phyloP scores from a whole-genome alignment of 2,888 invertebrate species.

The Pherbina coryleti region DNA sequence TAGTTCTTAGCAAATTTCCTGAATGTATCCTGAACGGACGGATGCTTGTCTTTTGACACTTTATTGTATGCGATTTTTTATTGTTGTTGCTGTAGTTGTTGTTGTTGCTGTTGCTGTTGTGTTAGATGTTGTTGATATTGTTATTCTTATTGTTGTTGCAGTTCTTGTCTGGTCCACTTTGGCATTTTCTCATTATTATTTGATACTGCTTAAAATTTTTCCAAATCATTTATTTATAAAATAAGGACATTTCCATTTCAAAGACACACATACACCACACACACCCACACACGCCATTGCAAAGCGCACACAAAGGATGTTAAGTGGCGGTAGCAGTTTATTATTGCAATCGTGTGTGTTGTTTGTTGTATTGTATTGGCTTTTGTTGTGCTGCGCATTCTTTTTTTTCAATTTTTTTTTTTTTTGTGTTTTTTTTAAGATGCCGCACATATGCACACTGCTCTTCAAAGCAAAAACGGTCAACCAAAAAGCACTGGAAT shows the following conservation, averaged over 20 bases:
- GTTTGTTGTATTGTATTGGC: background rate
- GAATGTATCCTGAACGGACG: no score
- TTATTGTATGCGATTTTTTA: no score
- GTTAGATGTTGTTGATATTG: no score
- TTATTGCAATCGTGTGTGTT: conserved; percentile 1
- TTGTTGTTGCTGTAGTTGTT: no score
- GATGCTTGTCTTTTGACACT: no score
- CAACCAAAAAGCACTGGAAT: background rate
- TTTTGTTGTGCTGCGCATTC: background rate
- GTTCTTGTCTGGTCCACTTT: no score
- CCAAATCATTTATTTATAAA: conserved; percentile 25
- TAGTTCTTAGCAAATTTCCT: no score
- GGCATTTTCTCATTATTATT: background rate
- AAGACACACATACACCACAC: background rate
- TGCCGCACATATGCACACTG: conserved; percentile 26
- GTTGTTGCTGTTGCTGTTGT: no score
- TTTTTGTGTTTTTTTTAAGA: background rate
- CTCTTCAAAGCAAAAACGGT: conserved; percentile 23
- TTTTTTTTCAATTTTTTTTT: background rate
- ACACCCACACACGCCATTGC: background rate
- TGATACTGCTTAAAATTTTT: conserved; percentile 20
- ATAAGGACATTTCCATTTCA: conserved; percentile 15
- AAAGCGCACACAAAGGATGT: conserved; percentile 14
- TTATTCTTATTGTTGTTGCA: no score
- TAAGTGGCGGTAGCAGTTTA: background rate